Conservation (phyloP, 2,888 invertebrate species). For the Sclerodermus sp. region DNA sequence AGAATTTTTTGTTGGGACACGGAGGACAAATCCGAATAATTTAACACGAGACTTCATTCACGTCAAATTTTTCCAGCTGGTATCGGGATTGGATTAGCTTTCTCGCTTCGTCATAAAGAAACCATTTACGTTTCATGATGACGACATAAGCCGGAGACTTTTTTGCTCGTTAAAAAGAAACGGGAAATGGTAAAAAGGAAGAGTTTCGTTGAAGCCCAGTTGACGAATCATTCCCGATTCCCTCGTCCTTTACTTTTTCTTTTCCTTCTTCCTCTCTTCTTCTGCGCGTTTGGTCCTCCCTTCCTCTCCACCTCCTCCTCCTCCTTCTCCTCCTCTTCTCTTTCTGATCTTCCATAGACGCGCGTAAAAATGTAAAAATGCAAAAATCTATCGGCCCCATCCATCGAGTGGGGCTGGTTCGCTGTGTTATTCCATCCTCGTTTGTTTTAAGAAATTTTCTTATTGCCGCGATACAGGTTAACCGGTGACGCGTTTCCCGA, state of each 20-base stretch:
- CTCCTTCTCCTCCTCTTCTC: constrained; percentile 24
- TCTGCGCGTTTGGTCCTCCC: constrained; percentile 4
- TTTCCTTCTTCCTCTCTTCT: background rate
- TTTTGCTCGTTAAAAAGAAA: background rate
- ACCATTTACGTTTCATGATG: background rate
- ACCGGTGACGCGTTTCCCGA: too few species aligned
- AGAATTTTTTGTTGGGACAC: too few species aligned
- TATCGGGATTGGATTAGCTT: background rate
- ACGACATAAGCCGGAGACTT: constrained; percentile 2
- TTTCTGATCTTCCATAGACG: background rate
- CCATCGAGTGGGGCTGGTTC: too few species aligned
- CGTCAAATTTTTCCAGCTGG: background rate
- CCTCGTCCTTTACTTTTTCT: background rate
- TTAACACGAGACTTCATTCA: background rate
- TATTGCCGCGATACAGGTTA: too few species aligned
- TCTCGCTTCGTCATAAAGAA: constrained; percentile 1
- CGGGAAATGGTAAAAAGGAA: constrained; percentile 7
- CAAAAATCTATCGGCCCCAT: background rate
- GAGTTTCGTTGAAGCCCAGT: background rate
- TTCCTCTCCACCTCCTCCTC: constrained; percentile 12
- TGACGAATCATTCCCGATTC: background rate
- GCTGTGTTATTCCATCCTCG: background rate
- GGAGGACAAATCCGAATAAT: background rate
- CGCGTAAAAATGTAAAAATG: background rate
- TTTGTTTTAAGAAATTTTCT: background rate